Evolutionary conservation across 1,140 invertebrate genomes (phyloP).

Genomic region (Drosophila guanche): DNA sequence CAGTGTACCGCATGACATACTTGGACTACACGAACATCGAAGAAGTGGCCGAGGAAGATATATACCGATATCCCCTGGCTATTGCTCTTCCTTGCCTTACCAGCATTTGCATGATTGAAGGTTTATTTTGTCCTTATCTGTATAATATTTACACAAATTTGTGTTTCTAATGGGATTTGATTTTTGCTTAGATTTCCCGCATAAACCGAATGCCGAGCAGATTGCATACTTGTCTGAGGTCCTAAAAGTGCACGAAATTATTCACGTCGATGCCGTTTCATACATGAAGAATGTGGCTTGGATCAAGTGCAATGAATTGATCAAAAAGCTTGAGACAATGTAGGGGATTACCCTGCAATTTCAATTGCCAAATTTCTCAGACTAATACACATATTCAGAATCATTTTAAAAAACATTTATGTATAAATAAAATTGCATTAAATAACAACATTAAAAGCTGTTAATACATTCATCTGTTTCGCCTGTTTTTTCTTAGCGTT

Average conservation of each 20-base stretch:
- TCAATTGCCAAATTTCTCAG: background rate
- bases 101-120: constrained; percentile 66
- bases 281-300: constrained; percentile 48
- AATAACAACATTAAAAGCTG: constrained; percentile 71
- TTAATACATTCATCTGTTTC: constrained; percentile 47
- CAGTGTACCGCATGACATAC: constrained; percentile 45
- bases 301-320: constrained; percentile 25
- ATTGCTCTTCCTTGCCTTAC: constrained; percentile 50
- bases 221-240: constrained; percentile 37
- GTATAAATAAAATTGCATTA: constrained; percentile 74
- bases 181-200: constrained; percentile 41
- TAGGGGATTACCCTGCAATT: constrained; percentile 9
- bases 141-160: background rate
- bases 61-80: constrained; percentile 64
- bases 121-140: constrained; percentile 21
- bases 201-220: constrained; percentile 36
- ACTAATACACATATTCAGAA: constrained; percentile 16
- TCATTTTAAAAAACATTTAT: constrained; percentile 62
- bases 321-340: constrained; percentile 12
- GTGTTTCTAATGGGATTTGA: background rate
- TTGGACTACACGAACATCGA: constrained; percentile 62
- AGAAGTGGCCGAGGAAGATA: constrained; percentile 34
- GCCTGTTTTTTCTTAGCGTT: constrained; percentile 41
- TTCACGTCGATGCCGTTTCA: constrained; percentile 48
- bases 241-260: constrained; percentile 17